Evolutionary conservation across 2,888 invertebrate species (phyloP).

Genomic region (Drosophila rubida): DNA sequence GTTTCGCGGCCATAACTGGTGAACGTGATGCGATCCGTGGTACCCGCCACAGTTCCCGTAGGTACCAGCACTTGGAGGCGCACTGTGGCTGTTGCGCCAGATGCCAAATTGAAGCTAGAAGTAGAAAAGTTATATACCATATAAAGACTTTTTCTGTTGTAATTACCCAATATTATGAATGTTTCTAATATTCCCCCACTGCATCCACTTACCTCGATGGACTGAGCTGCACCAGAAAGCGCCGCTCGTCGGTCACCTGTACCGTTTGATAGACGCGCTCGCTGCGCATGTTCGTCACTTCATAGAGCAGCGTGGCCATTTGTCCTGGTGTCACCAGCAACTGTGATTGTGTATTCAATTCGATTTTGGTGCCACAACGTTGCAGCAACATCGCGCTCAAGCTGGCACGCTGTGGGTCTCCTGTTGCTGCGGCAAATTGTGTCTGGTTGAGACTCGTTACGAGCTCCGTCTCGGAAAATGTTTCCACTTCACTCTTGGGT

Average conservation of each 20-base stretch:
- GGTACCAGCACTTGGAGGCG: constrained; percentile 86
- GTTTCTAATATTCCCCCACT: neutral
- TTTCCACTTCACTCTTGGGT: constrained; percentile 81
- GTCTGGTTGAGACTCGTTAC: constrained; percentile 60
- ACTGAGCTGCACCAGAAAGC: constrained; percentile 86
- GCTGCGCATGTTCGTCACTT: constrained; percentile 90
- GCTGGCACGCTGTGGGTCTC: constrained; percentile 45
- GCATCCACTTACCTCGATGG: constrained; percentile 83
- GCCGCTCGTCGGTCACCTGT: constrained; percentile 87
- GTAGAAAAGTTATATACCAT: constrained; percentile 28
- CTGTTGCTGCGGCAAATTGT: constrained; percentile 43
- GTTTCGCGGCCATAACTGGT: constrained; percentile 85
- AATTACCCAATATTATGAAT: neutral
- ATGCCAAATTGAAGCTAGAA: constrained; percentile 70
- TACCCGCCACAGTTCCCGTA: constrained; percentile 85
- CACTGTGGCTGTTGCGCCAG: constrained; percentile 86
- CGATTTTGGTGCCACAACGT: constrained; percentile 83
- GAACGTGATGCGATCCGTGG: constrained; percentile 88
- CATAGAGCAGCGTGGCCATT: constrained; percentile 87
- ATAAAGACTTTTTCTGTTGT: too few species aligned
- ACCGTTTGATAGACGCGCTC: constrained; percentile 87
- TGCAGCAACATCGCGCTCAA: constrained; percentile 68
- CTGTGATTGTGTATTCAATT: constrained; percentile 85
- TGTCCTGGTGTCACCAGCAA: constrained; percentile 84
- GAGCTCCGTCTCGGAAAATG: constrained; percentile 77